phyloP scores from a whole-genome alignment of 2,888 invertebrate genomes.

The Candidula unifasciata region DNA sequence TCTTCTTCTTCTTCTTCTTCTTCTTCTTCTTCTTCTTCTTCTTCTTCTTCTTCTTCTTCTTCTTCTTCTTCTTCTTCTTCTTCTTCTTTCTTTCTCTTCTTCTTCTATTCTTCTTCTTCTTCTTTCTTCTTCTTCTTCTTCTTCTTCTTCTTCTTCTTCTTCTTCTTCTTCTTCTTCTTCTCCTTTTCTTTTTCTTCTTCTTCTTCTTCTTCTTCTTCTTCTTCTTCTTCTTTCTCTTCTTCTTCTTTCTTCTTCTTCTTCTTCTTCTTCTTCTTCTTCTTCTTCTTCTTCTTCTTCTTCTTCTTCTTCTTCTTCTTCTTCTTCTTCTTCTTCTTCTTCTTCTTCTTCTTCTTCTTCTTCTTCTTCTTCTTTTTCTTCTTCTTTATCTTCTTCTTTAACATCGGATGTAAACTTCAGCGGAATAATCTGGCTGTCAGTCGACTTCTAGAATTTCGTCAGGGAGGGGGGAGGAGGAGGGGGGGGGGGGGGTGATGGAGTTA shows the following conservation, averaged over 20 bases:
- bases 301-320: slow-evolving; percentile 5
- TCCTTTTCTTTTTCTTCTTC: slow-evolving; percentile 8
- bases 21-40: not conserved
- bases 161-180: not conserved
- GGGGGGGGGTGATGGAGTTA: not conserved
- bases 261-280: not conserved
- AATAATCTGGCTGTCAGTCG: not conserved
- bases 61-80: slow-evolving; percentile 3
- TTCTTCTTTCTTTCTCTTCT: not conserved
- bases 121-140: not conserved
- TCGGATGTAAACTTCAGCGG: no score
- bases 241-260: not conserved
- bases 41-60: slow-evolving; percentile 1
- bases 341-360: slow-evolving; percentile 28
- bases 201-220: not conserved
- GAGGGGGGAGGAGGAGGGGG: not conserved
- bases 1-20: slow-evolving; percentile 34
- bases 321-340: slow-evolving; percentile 4
- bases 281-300: slow-evolving; percentile 2
- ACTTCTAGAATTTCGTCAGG: not conserved
- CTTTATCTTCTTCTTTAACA: no score
- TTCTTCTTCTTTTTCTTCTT: not conserved
- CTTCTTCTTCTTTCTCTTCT: not conserved
- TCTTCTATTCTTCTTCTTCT: not conserved
- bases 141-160: not conserved